These are phyloP conservation scores for Steatornis caripensis DNA, from an alignment of 2,113 vertebrate genomes.

Conservation along the genomic window DNA sequence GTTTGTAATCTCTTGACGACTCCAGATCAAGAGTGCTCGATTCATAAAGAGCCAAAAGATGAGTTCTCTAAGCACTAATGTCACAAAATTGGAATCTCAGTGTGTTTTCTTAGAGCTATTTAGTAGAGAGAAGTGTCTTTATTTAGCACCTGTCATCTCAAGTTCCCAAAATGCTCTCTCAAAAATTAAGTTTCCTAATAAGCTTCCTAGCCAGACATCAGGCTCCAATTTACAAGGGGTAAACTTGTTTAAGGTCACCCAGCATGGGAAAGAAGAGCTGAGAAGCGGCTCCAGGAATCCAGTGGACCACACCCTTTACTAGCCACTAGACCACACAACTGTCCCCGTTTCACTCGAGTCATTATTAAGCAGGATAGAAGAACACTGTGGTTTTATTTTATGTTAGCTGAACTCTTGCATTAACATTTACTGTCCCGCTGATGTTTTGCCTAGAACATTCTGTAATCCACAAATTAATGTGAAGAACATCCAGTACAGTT, in stretches of 20 bases:
- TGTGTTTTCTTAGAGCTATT: slow-evolving; percentile 50
- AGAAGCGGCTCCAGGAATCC: slow-evolving; percentile 45
- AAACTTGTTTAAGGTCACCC: slow-evolving; percentile 49
- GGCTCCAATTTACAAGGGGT: slow-evolving; percentile 26
- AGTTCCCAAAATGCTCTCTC: slow-evolving; percentile 48
- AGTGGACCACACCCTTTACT: slow-evolving; percentile 48
- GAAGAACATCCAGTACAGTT: slow-evolving; percentile 62
- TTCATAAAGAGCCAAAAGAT: slow-evolving; percentile 29
- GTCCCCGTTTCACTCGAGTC: slow-evolving; percentile 48
- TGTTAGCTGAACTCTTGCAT: slow-evolving; percentile 49
- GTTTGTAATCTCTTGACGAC: not conserved
- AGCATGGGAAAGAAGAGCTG: slow-evolving; percentile 58
- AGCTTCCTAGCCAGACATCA: slow-evolving; percentile 34
- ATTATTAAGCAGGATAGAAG: slow-evolving; percentile 57
- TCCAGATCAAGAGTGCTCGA: slow-evolving; percentile 9
- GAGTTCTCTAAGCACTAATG: not conserved
- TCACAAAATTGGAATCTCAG: not conserved
- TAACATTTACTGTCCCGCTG: slow-evolving; percentile 61
- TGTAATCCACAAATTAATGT: slow-evolving; percentile 70
- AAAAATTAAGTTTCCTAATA: slow-evolving; percentile 46
- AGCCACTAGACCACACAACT: slow-evolving; percentile 65
- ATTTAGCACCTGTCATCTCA: slow-evolving; percentile 59
- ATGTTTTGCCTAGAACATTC: slow-evolving; percentile 69
- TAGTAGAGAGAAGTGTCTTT: slow-evolving; percentile 37
- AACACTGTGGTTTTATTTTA: slow-evolving; percentile 62